Base-by-base conservation (phyloP, 2,888 invertebrate genomes). In the Thelaira solivaga region DNA sequence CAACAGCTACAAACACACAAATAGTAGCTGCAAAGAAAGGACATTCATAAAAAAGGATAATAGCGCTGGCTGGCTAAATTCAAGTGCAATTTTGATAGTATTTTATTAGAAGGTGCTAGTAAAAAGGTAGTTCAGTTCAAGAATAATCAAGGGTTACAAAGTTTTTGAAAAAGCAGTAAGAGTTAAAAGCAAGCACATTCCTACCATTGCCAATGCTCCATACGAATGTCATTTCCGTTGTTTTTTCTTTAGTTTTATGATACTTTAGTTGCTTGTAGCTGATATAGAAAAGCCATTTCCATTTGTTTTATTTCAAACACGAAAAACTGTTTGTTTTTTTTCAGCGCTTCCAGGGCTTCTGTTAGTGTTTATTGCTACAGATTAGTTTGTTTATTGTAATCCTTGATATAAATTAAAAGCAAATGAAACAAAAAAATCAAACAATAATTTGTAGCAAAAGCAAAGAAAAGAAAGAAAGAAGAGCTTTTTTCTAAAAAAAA, bases 311-410 rank as follows among this genome's bases (percentile, higher is more conserved):
- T 34, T 51, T 59, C 20, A 45, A 69, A 49, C 8, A 49, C 13
- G 11, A 43, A 3, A 5, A 18, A 29, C n/a, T n/a, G n/a, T n/a
- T n/a, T n/a, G 47, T 45, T 41, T 45, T 18, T 10, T 20, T 34
- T 22, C 34, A 49, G 47, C 57, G 53, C 81, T 82, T 83, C 85
- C 82, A 80, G 81, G 83, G 86, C 86, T 84, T 83, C 83, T 86
- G 85, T 85, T 82, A 83, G 86, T 86, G 85, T 87, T 87, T 88
- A 87, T 86, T 85, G 83, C 83, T 80, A 29, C 76, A 87, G 88
- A 87, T 87, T 86, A 86, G 84, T 85, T 87, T 84, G 84, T 87
- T 88, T 86, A 87, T 86, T 85, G 85, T 86, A 84, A 88, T 87
- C 87, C 84, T 84, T 80, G 82, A 81, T 84, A 85, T 87, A 86